Evolutionary conservation across 2,797 vertebrate genomes (phyloP), one percentile per base, ranked within the genome.

Genomic region (Pseudomugil gertrudae): DNA sequence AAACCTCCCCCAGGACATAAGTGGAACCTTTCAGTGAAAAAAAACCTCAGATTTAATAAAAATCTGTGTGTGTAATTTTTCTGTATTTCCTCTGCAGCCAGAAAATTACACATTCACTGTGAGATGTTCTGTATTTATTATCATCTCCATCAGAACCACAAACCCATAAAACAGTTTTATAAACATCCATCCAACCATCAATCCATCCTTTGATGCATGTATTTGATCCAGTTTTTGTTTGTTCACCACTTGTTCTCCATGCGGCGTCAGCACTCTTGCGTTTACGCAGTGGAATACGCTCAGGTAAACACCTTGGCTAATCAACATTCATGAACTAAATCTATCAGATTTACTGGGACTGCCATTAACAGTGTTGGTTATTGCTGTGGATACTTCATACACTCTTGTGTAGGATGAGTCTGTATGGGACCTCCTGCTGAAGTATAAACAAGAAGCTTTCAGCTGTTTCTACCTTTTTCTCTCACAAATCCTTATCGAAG

Each of bases 201-300:
- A 38, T 23, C 33, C 55, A 36, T 14, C 33, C 54, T 70, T 87
- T 87, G 75, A 81, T 72, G 76, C 86, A 84, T 90, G 83, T 88
- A 77, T 90, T 92, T 90, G 86, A 90, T 88, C 69, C 82, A 80
- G 35, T 81, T 74, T 92, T 85, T 92, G 74, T 91, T 90, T 93
- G 89, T 89, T 90, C 82, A 84, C 81, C 79, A 83, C 87, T 90
- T 91, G 79, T 74, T 88, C 87, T 89, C 47, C 87, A 91, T 90
- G 93, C 92, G 91, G 91, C 91, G 58, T 87, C 88, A 92, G 93
- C 87, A 90, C 91, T 80, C 88, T 92, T 84, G 90, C 90, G 83
- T 91, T 90, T 84, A 91, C 89, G 84, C 92, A 91, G 89, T 93
- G 92, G 93, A 92, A 88, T 84, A 78, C 74, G 36, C 89, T 92